A percentile compares a stretch with the other conserved stretches of the same genome.
Evolutionary conservation across 1,140 invertebrate species (phyloP).

Genomic region (Rhysida immarginata): DNA sequence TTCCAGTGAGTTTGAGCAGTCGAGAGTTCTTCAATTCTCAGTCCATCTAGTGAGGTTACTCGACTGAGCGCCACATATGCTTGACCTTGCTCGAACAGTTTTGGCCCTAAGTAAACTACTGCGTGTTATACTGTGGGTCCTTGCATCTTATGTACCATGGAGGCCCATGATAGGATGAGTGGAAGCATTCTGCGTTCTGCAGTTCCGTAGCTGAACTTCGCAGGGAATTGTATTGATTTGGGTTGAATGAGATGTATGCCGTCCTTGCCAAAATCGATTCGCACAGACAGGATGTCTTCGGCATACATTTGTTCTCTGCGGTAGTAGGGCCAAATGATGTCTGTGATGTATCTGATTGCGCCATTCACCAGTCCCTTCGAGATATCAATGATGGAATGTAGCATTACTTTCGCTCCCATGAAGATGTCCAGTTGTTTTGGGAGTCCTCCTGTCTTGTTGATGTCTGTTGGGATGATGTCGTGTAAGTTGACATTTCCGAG

Average conservation of each 20-base stretch:
- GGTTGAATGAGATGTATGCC: conserved; percentile 13
- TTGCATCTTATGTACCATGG: conserved; percentile 27
- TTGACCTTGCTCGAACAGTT: conserved; percentile 9
- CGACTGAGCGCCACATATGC: conserved; percentile 17
- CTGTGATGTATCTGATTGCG: conserved; percentile 12
- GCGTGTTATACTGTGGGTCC: conserved; percentile 19
- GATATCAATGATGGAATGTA: conserved; percentile 11
- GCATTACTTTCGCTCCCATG: conserved; percentile 14
- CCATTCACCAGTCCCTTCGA: conserved; percentile 14
- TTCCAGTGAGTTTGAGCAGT: conserved; percentile 11
- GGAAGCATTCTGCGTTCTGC: conserved; percentile 25
- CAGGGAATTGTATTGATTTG: conserved; percentile 15
- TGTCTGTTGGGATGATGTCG: conserved; percentile 11
- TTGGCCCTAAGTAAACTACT: conserved; percentile 11
- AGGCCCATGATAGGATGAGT: conserved; percentile 26
- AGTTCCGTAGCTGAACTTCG: conserved; percentile 14
- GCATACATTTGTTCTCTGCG: conserved; percentile 5
- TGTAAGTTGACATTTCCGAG: conserved; percentile 5
- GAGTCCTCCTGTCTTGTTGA: conserved; percentile 12
- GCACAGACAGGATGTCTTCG: conserved; percentile 13
- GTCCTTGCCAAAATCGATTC: conserved; percentile 7
- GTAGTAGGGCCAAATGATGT: conserved; percentile 14
- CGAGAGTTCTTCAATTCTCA: conserved; percentile 11
- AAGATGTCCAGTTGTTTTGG: conserved; percentile 12
- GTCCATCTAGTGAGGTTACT: conserved; percentile 10